Evolutionary conservation across 23 tunicate species (phyloP).

Genomic region (Trididemnum nubilum): DNA sequence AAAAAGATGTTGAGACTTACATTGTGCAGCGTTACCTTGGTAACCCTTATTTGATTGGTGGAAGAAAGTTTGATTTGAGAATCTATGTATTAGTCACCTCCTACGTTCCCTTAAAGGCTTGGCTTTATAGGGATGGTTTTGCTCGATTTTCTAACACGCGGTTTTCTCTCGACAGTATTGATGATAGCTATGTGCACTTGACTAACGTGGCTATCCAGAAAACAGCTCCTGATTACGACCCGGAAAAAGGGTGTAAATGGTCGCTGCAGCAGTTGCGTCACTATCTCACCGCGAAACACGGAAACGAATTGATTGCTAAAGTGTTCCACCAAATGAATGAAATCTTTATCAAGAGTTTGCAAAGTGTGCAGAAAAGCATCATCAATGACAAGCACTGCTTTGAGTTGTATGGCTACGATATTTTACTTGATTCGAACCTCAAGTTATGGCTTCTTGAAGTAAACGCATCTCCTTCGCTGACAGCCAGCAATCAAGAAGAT

Average conservation of each 20-base stretch:
- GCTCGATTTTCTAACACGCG: constrained; percentile 91
- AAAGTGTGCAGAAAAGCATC: constrained; percentile 88
- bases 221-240: constrained; percentile 97
- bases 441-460: constrained; percentile 96
- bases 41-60: constrained; percentile 92
- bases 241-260: constrained; percentile 97
- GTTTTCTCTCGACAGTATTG: constrained; percentile 92
- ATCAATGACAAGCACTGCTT: constrained; percentile 99
- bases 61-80: constrained; percentile 94
- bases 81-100: constrained; percentile 94
- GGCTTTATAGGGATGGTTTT: constrained; percentile 98
- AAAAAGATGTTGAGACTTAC: constrained; percentile 93
- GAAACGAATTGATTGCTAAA: constrained; percentile 55
- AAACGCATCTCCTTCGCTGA: constrained; percentile 93
- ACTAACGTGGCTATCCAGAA: constrained; percentile 97
- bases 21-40: constrained; percentile 92
- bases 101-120: constrained; percentile 90
- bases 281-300: constrained; percentile 86
- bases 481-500: constrained; percentile 94
- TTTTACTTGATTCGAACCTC: constrained; percentile 75
- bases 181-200: constrained; percentile 93
- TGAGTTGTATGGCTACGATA: constrained; percentile 95
- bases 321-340: constrained; percentile 89
- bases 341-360: constrained; percentile 87
- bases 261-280: constrained; percentile 85